Percentiles rank a stretch among this genome's conserved stretches.
Evolutionary conservation across 1,140 invertebrate genomes (phyloP).

Genomic region (Adelges cooleyi): DNA sequence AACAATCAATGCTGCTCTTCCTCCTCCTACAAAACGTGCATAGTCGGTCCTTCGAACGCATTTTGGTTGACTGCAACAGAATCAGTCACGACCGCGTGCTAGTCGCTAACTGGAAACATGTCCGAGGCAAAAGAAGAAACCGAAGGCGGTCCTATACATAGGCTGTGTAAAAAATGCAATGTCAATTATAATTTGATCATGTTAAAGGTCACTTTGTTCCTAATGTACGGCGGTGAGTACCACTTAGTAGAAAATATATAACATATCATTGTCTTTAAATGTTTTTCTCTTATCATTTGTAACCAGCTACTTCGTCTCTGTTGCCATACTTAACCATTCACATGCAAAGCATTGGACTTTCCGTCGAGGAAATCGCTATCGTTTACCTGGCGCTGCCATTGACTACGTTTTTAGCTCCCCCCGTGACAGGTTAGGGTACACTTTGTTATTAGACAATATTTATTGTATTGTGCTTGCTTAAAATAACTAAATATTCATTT

Average conservation of each 20-base stretch:
- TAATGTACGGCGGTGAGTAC: slow-evolving; percentile 61
- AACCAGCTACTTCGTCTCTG: slow-evolving; percentile 58
- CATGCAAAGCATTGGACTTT: slow-evolving; percentile 75
- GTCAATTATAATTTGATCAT: slow-evolving; percentile 62
- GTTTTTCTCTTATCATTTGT: slow-evolving; percentile 36
- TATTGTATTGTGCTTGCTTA: not conserved
- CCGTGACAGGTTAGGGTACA: slow-evolving; percentile 47
- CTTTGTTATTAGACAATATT: not conserved
- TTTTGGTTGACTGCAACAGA: not conserved
- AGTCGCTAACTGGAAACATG: slow-evolving; percentile 1
- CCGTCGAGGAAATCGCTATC: slow-evolving; percentile 68
- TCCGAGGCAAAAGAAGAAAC: not conserved
- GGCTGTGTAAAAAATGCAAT: slow-evolving; percentile 34
- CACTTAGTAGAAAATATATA: not conserved
- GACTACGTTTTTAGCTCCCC: slow-evolving; percentile 65
- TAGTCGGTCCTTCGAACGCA: not conserved
- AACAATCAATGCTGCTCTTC: not conserved
- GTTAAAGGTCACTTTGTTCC: slow-evolving; percentile 65
- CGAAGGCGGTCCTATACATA: not conserved
- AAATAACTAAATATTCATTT: slow-evolving; percentile 34
- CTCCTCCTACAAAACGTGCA: not conserved
- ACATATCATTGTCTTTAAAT: not conserved
- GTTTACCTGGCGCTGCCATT: slow-evolving; percentile 72
- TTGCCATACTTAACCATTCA: slow-evolving; percentile 73
- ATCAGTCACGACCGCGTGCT: not conserved